These are phyloP conservation scores for Penelope pileata DNA, from an alignment of 2,113 vertebrate genomes.

Conservation along the genomic window DNA sequence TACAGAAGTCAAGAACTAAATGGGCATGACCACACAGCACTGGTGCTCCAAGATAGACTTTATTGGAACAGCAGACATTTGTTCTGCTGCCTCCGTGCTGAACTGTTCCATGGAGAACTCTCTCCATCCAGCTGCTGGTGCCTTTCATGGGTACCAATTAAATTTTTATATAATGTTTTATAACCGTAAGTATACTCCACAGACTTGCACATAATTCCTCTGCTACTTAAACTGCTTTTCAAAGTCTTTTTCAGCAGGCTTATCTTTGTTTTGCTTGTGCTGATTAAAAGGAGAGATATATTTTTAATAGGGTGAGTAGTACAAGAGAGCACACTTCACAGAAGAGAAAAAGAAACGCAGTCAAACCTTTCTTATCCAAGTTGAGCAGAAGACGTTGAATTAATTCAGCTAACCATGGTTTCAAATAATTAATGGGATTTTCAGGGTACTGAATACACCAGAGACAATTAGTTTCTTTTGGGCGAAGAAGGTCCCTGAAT, in stretches of 20 bases:
- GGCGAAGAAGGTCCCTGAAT: background rate
- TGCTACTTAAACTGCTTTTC: constrained; percentile 49
- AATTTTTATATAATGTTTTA: constrained; percentile 57
- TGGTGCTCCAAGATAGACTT: background rate
- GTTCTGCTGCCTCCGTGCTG: constrained; percentile 25
- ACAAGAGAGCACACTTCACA: constrained; percentile 32
- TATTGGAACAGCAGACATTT: background rate
- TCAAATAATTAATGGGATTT: constrained; percentile 52
- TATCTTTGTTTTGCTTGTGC: constrained; percentile 63
- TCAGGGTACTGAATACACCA: background rate
- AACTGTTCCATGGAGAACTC: background rate
- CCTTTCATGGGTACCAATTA: constrained; percentile 55
- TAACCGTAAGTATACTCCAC: constrained; percentile 52
- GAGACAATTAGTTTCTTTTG: background rate
- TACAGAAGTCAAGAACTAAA: background rate
- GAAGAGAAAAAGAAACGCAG: constrained; percentile 32
- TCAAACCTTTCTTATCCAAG: constrained; percentile 48
- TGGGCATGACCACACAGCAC: background rate
- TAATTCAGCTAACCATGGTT: constrained; percentile 25
- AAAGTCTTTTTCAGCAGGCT: constrained; percentile 30
- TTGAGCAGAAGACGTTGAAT: constrained; percentile 24
- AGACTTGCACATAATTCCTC: constrained; percentile 52
- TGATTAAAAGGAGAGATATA: constrained; percentile 68
- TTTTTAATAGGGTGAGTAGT: constrained; percentile 59
- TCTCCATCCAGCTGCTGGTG: constrained; percentile 19